Percentiles rank a stretch among this genome's conserved stretches.
phyloP scores from a whole-genome alignment of 1,140 invertebrate species.

The Bilobella aurantiaca region DNA sequence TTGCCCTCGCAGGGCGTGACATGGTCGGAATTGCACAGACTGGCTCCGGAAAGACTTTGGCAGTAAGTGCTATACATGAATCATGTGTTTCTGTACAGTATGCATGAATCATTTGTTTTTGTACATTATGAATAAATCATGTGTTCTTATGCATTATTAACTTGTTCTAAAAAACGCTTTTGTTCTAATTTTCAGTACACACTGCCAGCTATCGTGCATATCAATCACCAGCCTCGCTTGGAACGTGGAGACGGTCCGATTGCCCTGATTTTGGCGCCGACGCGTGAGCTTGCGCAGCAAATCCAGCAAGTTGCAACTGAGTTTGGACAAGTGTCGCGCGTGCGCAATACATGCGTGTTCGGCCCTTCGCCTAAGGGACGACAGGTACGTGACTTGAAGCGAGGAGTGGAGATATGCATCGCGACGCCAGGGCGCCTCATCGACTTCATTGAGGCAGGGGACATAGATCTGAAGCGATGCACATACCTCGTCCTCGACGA shows the following conservation, averaged over 20 bases:
- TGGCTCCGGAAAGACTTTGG: conserved; percentile 78
- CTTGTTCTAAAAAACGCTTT: conserved; percentile 21
- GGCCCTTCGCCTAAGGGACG: conserved; percentile 88
- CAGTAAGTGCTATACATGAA: no score
- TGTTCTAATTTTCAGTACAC: conserved; percentile 48
- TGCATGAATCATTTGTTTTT: no score
- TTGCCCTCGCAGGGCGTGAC: conserved; percentile 81
- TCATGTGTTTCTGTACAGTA: no score
- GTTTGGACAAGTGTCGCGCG: conserved; percentile 72
- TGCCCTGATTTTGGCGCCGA: conserved; percentile 82
- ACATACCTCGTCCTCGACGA: conserved; percentile 95
- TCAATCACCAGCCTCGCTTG: conserved; percentile 74
- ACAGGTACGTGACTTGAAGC: conserved; percentile 76
- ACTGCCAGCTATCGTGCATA: conserved; percentile 78
- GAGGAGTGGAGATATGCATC: conserved; percentile 80
- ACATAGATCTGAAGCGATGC: conserved; percentile 75
- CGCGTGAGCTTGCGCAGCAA: conserved; percentile 89
- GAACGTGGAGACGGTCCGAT: conserved; percentile 78
- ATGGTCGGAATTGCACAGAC: conserved; percentile 90
- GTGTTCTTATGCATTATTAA: no score
- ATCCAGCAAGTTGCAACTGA: conserved; percentile 85
- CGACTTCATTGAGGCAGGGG: conserved; percentile 85
- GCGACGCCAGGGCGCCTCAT: conserved; percentile 92
- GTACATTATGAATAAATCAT: no score
- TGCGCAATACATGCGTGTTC: conserved; percentile 86